Evolutionary conservation across 2,797 vertebrate genomes (phyloP), one percentile per base, ranked within the genome.

Genomic region (Tenualosa ilisha): DNA sequence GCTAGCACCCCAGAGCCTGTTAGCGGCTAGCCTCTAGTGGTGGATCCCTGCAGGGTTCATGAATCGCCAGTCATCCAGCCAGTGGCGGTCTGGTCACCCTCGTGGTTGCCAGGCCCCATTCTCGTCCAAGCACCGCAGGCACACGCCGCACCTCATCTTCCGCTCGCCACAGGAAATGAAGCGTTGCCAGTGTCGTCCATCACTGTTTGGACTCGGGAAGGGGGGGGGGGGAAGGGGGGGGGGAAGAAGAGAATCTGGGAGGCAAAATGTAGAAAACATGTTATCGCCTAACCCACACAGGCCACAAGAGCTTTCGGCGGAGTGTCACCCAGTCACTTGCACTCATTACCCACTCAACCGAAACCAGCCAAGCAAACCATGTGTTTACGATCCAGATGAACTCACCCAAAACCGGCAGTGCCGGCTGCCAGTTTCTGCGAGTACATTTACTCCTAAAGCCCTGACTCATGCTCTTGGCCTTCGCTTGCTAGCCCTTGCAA

Each of bases 371-470:
- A 79, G 13, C 72, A 20, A 79, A 79, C 37, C 72, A 79, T 79
- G 72, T 79, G 72, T 79, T 79, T 79, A 79, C 72, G 72, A 79
- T 79, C 72, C 72, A 46, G 72, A 79, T 79, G 72, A 79, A 79
- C 6, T 79, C 72, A 79, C 17, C 72, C 72, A 17, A 79, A 79
- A 79, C 72, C 72, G 17, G 40, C 17, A 7, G 5, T 46, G 72
- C 72, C 72, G 72, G 1, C 72, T 79, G 72, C 72, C 72, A 79
- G 72, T 46, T 46, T 22, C 40, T 6, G 15, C 22, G 40, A 43
- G 37, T 43, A 2, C 46, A 46, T 79, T 79, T 79, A 79, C 72
- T 46, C 72, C 72, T 2, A 20, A 22, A 79, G 17, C 17, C 72
- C 72, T 79, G 72, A 46, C 72, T 79, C 72, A 79, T 5, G 17